These are phyloP conservation scores for Sebastes dallii DNA, from an alignment of 2,797 vertebrate genomes.

Conservation along the genomic window DNA sequence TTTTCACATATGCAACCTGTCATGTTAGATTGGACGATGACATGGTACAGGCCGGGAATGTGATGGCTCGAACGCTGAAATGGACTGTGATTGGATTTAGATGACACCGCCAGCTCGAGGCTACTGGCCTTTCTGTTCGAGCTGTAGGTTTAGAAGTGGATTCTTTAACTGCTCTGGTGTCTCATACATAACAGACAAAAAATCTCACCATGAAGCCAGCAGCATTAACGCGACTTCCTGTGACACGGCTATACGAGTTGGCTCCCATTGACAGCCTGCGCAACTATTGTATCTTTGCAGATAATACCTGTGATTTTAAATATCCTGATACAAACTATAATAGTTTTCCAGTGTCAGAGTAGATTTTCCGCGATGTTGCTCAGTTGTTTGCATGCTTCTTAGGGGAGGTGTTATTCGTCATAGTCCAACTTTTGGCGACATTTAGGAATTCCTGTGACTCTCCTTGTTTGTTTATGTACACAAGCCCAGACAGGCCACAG, in stretches of 20 bases:
- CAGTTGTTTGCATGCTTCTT: constrained; percentile 5
- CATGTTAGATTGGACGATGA: constrained; percentile 87
- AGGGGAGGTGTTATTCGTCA: constrained; percentile 55
- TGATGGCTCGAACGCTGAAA: constrained; percentile 84
- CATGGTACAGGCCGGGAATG: constrained; percentile 73
- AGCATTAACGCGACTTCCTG: constrained; percentile 21
- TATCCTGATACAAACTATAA: not conserved
- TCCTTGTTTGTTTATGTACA: constrained; percentile 53
- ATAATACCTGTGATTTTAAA: not conserved
- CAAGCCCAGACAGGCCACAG: constrained; percentile 26
- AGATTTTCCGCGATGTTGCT: not conserved
- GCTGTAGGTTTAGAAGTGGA: constrained; percentile 72
- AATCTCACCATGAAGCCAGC: constrained; percentile 45
- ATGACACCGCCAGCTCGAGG: constrained; percentile 80
- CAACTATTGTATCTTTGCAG: not conserved
- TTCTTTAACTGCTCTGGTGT: constrained; percentile 76
- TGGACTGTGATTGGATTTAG: constrained; percentile 87
- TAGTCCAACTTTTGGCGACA: constrained; percentile 47
- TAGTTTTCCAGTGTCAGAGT: not conserved
- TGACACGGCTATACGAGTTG: not conserved
- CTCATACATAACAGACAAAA: constrained; percentile 62
- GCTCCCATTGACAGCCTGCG: not conserved
- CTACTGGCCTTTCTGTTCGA: constrained; percentile 82
- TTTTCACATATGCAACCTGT: constrained; percentile 98
- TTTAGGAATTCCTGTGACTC: constrained; percentile 54